These are phyloP conservation scores for Illadopsis cleaveri DNA, from an alignment of 2,113 vertebrate genomes.

Conservation along the genomic window DNA sequence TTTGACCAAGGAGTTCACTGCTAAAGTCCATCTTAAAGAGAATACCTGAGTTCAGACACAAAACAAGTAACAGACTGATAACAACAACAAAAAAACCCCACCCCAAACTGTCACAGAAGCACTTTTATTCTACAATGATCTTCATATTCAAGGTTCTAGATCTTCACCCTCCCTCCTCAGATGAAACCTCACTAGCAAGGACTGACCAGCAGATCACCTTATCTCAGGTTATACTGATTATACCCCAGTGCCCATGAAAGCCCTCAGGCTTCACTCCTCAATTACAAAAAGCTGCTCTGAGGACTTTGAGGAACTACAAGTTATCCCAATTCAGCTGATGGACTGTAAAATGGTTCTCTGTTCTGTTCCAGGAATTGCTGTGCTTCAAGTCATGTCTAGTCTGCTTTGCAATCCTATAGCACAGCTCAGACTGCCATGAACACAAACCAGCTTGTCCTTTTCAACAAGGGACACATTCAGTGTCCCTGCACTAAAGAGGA, in stretches of 20 bases:
- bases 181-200: neutral
- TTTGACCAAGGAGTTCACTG: neutral
- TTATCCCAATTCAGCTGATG: neutral
- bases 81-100: neutral
- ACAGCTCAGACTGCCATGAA: neutral
- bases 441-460: neutral
- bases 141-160: neutral
- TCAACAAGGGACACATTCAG: neutral
- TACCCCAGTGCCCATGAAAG: accelerated
- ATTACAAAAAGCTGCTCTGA: neutral
- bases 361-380: neutral
- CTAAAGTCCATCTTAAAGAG: neutral
- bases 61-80: neutral
- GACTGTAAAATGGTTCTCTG: neutral
- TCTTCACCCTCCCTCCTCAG: neutral
- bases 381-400: neutral
- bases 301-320: neutral
- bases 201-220: neutral
- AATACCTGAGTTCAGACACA: neutral
- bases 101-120: neutral
- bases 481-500: neutral
- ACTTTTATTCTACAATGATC: neutral
- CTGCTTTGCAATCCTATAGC: neutral
- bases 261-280: neutral
- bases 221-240: neutral